These are phyloP conservation scores for Rotaria sp. DNA, from an alignment of 2,888 invertebrate species.

Conservation along the genomic window DNA sequence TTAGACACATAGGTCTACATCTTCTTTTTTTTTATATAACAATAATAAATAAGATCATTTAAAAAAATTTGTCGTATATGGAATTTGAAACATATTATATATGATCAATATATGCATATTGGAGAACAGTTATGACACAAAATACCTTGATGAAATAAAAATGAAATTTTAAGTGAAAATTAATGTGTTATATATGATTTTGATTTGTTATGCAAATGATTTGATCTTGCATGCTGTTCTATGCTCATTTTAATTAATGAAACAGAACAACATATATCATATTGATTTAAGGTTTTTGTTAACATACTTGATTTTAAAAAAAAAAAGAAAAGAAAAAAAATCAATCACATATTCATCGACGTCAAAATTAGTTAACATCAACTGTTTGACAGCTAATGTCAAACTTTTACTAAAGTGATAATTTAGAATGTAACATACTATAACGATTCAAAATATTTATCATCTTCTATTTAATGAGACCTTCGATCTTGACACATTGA, in stretches of 20 bases:
- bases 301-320: neutral
- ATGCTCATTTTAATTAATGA: no score
- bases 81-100: neutral
- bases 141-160: neutral
- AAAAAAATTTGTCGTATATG: neutral
- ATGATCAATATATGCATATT: no score
- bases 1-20: neutral
- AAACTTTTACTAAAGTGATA: neutral
- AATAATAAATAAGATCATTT: neutral
- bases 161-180: no score
- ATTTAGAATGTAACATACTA: neutral
- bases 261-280: no score
- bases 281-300: no score
- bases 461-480: neutral
- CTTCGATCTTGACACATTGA: neutral
- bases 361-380: neutral
- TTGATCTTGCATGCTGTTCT: no score
- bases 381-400: neutral
- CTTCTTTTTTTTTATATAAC: neutral
- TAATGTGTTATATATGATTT: no score
- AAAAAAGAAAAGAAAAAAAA: neutral
- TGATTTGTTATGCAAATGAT: no score
- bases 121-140: neutral
- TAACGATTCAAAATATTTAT: neutral
- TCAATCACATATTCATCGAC: neutral